phyloP scores from a whole-genome alignment of 1,140 invertebrate genomes.

The Cotesia vestalis region DNA sequence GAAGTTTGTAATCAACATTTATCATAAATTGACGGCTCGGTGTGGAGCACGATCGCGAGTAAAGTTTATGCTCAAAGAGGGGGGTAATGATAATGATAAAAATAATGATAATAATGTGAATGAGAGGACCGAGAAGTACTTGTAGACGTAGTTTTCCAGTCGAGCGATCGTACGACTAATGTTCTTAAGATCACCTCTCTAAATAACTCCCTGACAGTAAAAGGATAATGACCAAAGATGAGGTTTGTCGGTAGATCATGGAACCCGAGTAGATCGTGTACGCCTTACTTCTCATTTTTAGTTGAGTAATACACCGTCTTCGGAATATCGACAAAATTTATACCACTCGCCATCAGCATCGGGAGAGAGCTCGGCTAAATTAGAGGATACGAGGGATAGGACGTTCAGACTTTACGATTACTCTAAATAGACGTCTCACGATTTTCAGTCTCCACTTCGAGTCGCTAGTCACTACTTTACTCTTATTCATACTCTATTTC shows the following conservation, averaged over 20 bases:
- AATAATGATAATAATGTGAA: not conserved
- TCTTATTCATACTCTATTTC: too few species aligned
- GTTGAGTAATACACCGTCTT: slow-evolving; percentile 5
- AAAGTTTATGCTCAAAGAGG: not conserved
- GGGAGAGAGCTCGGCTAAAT: too few species aligned
- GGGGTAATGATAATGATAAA: too few species aligned
- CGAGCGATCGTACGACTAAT: slow-evolving; percentile 49
- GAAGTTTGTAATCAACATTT: slow-evolving; percentile 18
- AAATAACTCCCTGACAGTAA: slow-evolving; percentile 54
- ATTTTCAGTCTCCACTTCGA: too few species aligned
- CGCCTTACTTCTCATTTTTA: slow-evolving; percentile 3
- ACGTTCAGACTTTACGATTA: too few species aligned
- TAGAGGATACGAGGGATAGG: too few species aligned
- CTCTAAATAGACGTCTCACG: too few species aligned
- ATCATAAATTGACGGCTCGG: slow-evolving; percentile 13
- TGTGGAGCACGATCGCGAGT: not conserved
- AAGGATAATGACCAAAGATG: slow-evolving; percentile 55
- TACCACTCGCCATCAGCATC: slow-evolving; percentile 22
- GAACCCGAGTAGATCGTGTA: slow-evolving; percentile 33
- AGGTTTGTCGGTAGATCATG: slow-evolving; percentile 37
- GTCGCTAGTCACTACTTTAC: too few species aligned
- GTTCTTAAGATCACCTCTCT: slow-evolving; percentile 47
- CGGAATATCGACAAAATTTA: slow-evolving; percentile 33
- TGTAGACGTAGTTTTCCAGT: slow-evolving; percentile 51
- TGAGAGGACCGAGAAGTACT: not conserved